Conservation (phyloP, 2,888 invertebrate genomes). For the Germaria angustata region DNA sequence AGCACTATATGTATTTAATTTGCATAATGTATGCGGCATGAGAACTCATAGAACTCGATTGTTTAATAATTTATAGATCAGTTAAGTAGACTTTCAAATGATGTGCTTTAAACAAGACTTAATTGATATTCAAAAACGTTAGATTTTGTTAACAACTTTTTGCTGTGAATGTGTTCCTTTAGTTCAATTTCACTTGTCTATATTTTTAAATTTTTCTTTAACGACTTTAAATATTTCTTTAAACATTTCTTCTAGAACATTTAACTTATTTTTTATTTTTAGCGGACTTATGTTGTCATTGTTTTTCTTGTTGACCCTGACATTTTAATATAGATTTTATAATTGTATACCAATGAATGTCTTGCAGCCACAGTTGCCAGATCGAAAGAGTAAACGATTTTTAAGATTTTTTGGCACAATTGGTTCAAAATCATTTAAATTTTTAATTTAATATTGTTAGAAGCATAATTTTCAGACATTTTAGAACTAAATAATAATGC, state of each 20-base stretch:
- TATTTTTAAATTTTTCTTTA: background rate
- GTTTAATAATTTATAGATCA: background rate
- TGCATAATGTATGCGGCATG: no score
- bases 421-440: no score
- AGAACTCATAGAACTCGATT: background rate
- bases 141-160: background rate
- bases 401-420: no score
- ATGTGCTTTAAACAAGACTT: no score
- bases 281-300: background rate
- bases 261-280: constrained; percentile 2
- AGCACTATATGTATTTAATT: no score
- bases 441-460: no score
- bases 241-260: constrained; percentile 33
- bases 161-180: no score
- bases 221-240: constrained; percentile 3
- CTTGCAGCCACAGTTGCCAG: background rate
- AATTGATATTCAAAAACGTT: background rate
- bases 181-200: background rate
- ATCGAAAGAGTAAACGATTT: background rate
- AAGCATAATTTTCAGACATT: no score
- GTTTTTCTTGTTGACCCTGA: constrained; percentile 72
- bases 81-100: background rate
- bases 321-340: constrained; percentile 70
- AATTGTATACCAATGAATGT: background rate
- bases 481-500: no score